These are phyloP conservation scores for Cheracebus regulus DNA, from an alignment of 2,797 vertebrate genomes.

Conservation along the genomic window DNA sequence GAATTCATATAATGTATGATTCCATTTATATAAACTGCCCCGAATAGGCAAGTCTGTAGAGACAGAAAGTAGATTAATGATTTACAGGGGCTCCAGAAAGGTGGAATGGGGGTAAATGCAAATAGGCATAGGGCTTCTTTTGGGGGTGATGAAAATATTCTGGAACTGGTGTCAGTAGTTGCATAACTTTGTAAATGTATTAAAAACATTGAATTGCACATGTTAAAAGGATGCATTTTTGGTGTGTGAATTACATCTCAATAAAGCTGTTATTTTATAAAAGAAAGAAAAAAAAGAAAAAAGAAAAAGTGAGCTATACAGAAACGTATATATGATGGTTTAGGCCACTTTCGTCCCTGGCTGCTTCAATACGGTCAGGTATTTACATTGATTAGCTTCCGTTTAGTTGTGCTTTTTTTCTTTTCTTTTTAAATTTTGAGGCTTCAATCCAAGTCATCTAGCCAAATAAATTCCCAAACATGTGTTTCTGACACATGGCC, in stretches of 20 bases:
- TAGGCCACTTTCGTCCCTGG: neutral
- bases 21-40: neutral
- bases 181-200: neutral
- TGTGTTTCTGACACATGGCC: neutral
- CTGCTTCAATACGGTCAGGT: neutral
- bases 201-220: neutral
- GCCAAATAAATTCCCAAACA: neutral
- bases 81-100: neutral
- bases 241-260: slow-evolving; percentile 2
- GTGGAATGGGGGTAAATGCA: neutral
- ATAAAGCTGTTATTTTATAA: neutral
- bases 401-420: neutral
- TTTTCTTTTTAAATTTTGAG: neutral
- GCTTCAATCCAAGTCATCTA: slow-evolving; percentile 35
- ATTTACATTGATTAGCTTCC: neutral
- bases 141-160: neutral
- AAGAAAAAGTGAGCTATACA: neutral
- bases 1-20: neutral
- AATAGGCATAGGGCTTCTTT: neutral
- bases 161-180: neutral
- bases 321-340: neutral
- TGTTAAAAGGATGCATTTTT: neutral
- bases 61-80: neutral
- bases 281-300: neutral
- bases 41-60: neutral